Conservation (phyloP, 2,888 invertebrate species). For the Bedellia somnulentella region DNA sequence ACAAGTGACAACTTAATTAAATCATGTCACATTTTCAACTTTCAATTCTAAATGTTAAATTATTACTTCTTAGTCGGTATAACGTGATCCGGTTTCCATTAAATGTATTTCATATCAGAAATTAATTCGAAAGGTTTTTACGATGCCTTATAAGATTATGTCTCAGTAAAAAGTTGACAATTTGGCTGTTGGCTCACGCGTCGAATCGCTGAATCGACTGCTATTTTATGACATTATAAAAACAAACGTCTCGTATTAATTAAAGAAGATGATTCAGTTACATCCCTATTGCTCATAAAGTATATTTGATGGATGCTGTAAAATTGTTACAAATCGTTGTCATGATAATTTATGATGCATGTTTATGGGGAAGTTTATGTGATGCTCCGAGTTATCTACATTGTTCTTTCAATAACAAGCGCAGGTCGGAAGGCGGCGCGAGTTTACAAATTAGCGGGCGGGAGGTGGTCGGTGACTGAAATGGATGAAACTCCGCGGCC, state of each 20-base stretch:
- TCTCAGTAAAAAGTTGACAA: constrained; percentile 22
- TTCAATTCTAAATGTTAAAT: constrained; percentile 23
- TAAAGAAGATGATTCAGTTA: constrained; percentile 42
- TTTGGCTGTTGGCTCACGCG: too few relatives aligned
- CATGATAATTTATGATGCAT: constrained; percentile 59
- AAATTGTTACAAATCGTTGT: constrained; percentile 56
- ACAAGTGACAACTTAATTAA: constrained; percentile 25
- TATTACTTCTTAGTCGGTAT: constrained; percentile 21
- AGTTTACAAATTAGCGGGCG: too few relatives aligned
- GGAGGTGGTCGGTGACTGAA: too few relatives aligned
- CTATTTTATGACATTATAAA: constrained; percentile 53
- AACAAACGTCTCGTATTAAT: constrained; percentile 59
- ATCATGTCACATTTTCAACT: constrained; percentile 22
- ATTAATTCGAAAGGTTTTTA: constrained; percentile 29
- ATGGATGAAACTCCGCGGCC: constrained; percentile 47
- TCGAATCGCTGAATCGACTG: constrained; percentile 42
- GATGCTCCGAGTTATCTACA: constrained; percentile 23
- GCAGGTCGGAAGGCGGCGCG: too few relatives aligned
- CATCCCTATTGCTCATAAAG: constrained; percentile 53
- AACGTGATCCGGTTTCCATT: too few relatives aligned
- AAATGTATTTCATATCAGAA: too few relatives aligned
- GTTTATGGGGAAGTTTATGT: constrained; percentile 53
- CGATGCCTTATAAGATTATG: constrained; percentile 29
- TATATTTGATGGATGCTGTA: constrained; percentile 53
- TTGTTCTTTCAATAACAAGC: too few relatives aligned